Base-by-base conservation (phyloP, 1,140 invertebrate species). In the Zaprionus tsacasi region DNA sequence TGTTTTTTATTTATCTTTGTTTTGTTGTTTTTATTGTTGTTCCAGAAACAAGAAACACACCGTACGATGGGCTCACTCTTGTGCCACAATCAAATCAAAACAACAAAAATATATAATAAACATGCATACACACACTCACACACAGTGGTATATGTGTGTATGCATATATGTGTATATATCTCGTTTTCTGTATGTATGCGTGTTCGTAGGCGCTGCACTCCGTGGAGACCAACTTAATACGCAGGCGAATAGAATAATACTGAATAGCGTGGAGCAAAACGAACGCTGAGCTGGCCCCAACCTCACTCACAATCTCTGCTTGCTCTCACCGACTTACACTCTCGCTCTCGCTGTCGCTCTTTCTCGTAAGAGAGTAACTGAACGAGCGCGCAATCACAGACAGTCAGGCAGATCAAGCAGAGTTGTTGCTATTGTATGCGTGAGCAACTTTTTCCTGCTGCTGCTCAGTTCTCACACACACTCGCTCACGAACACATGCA, bases 231-330 rank as follows among this genome's bases (percentile, higher is more conserved):
- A 87, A 88, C 83, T 89, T 89, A 70, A 65, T 61, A 79, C 77
- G 83, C 67, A 83, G 80, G 63, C 80, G 85, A 83, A 88, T 83
- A 88, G 85, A 88, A 88, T 88, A 88, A 88, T 89, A 88, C 83
- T 88, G 78, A 70, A 73, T 60, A 73, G 70, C 68, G 78, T 82
- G 74, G 59, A 79, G 67, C 69, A 78, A 63, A 74, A 52, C 66
- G 59, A 67, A 81, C 66, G 57, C 56, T 67, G 68, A 70, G 61
- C 58, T 68, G 68, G 67, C 72, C 68, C 72, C 72, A 75, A 75
- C 17, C 55, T 55, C 27, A 15, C 27, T 17, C 27, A 38, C 48
- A n/a, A 12, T 54, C 30, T 30, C 21, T 43, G 17, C 45, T 40
- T 40, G 45, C n/a, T 52, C 30, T 15, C 45, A 15, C 38, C 11